Percentiles rank a stretch among this genome's conserved stretches.
Conservation (phyloP, 2,888 invertebrate genomes). For the Drosophila birchii region DNA sequence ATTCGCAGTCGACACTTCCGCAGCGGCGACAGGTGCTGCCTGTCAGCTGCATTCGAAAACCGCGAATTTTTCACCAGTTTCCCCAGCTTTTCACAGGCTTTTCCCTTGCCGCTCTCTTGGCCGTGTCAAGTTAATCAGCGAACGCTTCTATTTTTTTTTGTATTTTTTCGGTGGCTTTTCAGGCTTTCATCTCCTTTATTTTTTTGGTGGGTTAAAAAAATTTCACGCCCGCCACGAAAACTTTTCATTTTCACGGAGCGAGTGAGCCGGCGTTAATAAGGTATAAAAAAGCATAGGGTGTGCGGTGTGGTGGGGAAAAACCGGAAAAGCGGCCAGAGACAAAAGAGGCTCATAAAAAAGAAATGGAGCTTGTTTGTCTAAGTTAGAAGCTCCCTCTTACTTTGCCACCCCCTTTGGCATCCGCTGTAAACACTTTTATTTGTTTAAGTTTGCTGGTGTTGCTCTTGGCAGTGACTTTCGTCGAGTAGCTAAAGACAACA, state of each 20-base stretch:
- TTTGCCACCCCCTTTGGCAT: slow-evolving; percentile 4
- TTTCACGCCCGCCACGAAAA: slow-evolving; percentile 67
- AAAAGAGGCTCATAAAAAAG: slow-evolving; percentile 62
- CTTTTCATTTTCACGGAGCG: slow-evolving; percentile 54
- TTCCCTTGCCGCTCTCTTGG: slow-evolving; percentile 8
- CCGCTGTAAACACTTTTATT: slow-evolving; percentile 52
- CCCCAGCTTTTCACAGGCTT: slow-evolving; percentile 2
- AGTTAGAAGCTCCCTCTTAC: slow-evolving; percentile 47
- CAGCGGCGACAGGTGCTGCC: slow-evolving; percentile 67
- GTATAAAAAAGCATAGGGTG: slow-evolving; percentile 46
- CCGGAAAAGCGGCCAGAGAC: slow-evolving; percentile 32
- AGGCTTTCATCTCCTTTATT: slow-evolving; percentile 11
- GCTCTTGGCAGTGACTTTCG: slow-evolving; percentile 77
- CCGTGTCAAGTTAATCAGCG: slow-evolving; percentile 75
- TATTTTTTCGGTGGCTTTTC: slow-evolving; percentile 38
- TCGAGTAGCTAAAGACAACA: slow-evolving; percentile 56
- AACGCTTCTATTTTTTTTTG: slow-evolving; percentile 42
- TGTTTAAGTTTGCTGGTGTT: slow-evolving; percentile 44
- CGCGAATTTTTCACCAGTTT: slow-evolving; percentile 29
- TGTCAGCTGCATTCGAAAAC: slow-evolving; percentile 68
- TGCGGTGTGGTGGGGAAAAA: neutral
- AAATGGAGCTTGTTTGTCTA: slow-evolving; percentile 70
- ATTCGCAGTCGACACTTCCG: slow-evolving; percentile 53
- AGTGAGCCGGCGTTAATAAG: slow-evolving; percentile 68
- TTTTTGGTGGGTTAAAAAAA: slow-evolving; percentile 38